phyloP scores from a whole-genome alignment of 2,797 vertebrate species.

The Crenuchus spilurus region DNA sequence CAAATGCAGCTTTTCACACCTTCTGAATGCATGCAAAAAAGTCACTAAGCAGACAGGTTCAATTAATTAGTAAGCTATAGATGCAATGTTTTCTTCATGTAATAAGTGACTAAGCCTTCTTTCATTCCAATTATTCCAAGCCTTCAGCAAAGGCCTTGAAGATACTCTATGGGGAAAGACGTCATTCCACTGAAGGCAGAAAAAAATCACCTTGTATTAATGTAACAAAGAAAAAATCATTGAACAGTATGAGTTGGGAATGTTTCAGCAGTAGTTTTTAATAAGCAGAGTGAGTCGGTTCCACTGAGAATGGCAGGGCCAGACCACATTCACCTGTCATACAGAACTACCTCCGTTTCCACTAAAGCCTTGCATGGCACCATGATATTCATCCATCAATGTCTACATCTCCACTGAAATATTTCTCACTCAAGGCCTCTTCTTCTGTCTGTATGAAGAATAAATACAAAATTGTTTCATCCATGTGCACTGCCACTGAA shows the following conservation, averaged over 20 bases:
- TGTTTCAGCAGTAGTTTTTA: background rate
- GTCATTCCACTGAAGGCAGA: background rate
- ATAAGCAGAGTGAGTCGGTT: background rate
- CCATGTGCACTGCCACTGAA: constrained; percentile 6
- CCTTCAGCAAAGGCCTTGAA: background rate
- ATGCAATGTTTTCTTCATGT: background rate
- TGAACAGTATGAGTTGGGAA: background rate
- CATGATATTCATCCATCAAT: constrained; percentile 1
- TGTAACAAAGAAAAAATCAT: background rate
- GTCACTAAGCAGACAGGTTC: background rate
- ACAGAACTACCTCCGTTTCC: background rate
- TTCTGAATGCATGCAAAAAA: background rate
- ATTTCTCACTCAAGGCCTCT: constrained; percentile 33
- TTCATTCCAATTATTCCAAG: background rate
- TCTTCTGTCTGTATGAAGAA: constrained; percentile 13
- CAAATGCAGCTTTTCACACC: background rate
- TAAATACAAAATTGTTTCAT: background rate
- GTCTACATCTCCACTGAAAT: background rate
- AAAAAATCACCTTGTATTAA: background rate
- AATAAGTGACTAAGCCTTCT: constrained; percentile 15
- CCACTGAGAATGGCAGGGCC: background rate
- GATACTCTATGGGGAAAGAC: background rate
- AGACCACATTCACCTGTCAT: background rate
- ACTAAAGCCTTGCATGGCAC: background rate
- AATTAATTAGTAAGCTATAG: background rate